Percentiles rank a stretch among this genome's conserved stretches.
phyloP scores from a whole-genome alignment of 2,888 invertebrate species.

The Pinctada fucata region DNA sequence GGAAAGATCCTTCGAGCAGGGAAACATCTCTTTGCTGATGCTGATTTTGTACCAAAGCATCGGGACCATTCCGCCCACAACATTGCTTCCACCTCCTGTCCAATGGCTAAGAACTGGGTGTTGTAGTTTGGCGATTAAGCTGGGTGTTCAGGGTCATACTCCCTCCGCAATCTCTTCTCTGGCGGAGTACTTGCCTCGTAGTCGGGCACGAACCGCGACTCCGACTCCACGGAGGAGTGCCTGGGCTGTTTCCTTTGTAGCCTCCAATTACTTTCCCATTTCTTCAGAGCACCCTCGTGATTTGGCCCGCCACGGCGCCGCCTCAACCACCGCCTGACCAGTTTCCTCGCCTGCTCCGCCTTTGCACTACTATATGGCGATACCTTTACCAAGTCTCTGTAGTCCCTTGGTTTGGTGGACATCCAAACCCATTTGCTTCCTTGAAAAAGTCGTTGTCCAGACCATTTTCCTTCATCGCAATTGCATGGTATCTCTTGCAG shows the following conservation, averaged over 20 bases:
- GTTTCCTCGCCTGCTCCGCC: neutral
- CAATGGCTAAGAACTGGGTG: neutral
- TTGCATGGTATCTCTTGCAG: neutral
- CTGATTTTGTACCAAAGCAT: neutral
- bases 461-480: neutral
- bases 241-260: neutral
- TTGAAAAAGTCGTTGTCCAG: neutral
- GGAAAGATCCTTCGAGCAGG: neutral
- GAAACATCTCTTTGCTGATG: neutral
- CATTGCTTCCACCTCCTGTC: neutral
- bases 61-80: neutral
- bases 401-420: conserved; percentile 2
- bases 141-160: neutral
- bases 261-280: neutral
- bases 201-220: neutral
- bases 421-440: neutral
- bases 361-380: neutral
- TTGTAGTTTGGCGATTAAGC: neutral
- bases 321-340: neutral
- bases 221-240: neutral
- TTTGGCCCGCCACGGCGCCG: neutral
- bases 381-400: neutral
- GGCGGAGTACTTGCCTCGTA: neutral
- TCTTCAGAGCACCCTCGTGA: neutral
- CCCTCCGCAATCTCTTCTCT: neutral